These are phyloP conservation scores for Magallana angulata DNA, from an alignment of 1,140 invertebrate species.

Conservation along the genomic window DNA sequence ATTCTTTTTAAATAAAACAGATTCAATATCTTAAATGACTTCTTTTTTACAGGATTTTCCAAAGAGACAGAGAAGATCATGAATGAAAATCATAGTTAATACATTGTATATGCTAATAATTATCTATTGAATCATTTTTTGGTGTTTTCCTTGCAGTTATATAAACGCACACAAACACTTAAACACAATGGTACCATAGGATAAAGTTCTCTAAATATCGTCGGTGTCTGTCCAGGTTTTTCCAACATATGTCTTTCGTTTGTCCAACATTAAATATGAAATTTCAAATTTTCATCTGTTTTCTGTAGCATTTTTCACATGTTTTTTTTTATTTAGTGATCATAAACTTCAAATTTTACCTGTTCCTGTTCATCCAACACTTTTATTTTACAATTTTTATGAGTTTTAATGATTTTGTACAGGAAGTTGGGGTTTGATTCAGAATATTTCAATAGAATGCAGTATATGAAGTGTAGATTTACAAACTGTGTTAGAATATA, in stretches of 20 bases:
- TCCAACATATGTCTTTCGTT: background rate
- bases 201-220: background rate
- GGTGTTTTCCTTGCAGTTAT: too few species aligned
- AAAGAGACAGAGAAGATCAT: background rate
- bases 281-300: background rate
- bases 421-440: background rate
- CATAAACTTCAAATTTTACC: background rate
- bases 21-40: background rate
- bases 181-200: too few species aligned
- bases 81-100: background rate
- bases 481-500: background rate
- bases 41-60: background rate
- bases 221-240: background rate
- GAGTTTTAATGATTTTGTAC: conserved; percentile 7
- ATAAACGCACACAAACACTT: too few species aligned
- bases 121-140: background rate
- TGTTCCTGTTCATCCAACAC: background rate
- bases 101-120: background rate
- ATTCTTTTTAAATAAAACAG: background rate
- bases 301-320: background rate
- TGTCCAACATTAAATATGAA: background rate
- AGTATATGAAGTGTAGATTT: background rate
- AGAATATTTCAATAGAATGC: background rate
- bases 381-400: background rate
- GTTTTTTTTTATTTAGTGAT: background rate